These are phyloP conservation scores for Drosophila limbata DNA, from an alignment of 2,888 invertebrate species.

Conservation along the genomic window DNA sequence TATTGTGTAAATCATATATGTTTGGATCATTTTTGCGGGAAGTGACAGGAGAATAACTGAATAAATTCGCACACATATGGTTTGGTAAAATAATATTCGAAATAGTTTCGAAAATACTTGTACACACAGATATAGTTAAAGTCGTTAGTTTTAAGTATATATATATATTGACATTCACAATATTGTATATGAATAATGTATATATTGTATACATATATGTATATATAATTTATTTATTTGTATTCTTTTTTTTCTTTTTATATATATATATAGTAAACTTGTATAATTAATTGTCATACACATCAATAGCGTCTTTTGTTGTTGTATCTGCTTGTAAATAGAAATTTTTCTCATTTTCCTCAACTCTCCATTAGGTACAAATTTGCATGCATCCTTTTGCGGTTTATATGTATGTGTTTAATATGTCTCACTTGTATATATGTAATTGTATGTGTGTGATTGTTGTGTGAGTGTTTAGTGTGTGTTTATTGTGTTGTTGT, in stretches of 20 bases:
- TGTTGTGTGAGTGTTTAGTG: conserved; percentile 19
- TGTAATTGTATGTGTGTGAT: conserved; percentile 27
- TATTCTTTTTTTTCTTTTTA: conserved; percentile 41
- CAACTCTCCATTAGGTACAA: conserved; percentile 63
- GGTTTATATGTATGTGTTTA: conserved; percentile 45
- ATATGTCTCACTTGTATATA: conserved; percentile 28
- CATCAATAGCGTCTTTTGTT: conserved; percentile 63
- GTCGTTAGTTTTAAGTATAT: conserved; percentile 26
- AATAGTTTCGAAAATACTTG: conserved; percentile 31
- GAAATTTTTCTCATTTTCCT: conserved; percentile 29
- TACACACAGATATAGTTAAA: conserved; percentile 54
- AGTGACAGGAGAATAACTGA: conserved; percentile 26
- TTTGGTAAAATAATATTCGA: conserved; percentile 70
- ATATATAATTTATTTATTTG: conserved; percentile 27
- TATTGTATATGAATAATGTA: conserved; percentile 64
- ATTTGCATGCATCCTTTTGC: conserved; percentile 55
- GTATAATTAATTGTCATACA: conserved; percentile 80
- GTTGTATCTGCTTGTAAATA: conserved; percentile 55
- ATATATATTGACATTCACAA: conserved; percentile 62
- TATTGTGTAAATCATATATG: conserved; percentile 7
- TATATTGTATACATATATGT: conserved; percentile 49
- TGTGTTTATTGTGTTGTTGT: conserved; percentile 6
- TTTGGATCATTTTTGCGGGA: conserved; percentile 9
- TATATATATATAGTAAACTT: conserved; percentile 49
- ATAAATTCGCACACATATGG: conserved; percentile 64